These are phyloP conservation scores for Ophion obscuratus DNA, from an alignment of 2,888 invertebrate genomes.

Conservation along the genomic window DNA sequence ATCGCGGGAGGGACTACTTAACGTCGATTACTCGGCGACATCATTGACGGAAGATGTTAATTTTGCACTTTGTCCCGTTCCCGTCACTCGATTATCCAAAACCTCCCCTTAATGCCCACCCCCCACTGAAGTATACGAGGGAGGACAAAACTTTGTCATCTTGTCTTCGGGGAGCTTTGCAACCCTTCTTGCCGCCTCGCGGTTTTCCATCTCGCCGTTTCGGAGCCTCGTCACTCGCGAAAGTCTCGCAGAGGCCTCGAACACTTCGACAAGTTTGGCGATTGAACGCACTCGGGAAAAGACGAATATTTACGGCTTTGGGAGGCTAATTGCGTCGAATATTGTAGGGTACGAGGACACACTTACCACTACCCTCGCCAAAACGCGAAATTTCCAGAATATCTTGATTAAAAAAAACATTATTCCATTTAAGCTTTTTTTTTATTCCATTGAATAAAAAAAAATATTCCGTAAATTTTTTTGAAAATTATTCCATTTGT, in stretches of 20 bases:
- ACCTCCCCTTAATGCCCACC: background rate
- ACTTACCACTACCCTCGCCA: too few relatives aligned
- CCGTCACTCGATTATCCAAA: slow-evolving; percentile 68
- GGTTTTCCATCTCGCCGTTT: too few relatives aligned
- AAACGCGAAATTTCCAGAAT: too few relatives aligned
- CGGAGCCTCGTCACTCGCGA: background rate
- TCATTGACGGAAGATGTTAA: slow-evolving; percentile 68
- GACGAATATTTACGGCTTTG: background rate
- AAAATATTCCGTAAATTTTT: too few relatives aligned
- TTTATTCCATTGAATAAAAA: too few relatives aligned
- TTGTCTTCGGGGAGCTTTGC: slow-evolving; percentile 20
- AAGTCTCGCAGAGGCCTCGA: background rate
- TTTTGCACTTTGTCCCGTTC: slow-evolving; percentile 63
- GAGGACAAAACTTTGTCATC: slow-evolving; percentile 40
- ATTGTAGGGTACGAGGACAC: too few relatives aligned
- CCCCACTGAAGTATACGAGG: background rate
- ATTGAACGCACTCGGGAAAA: background rate
- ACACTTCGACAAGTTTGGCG: background rate
- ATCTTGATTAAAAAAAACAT: too few relatives aligned
- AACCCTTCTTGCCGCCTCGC: background rate
- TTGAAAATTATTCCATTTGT: too few relatives aligned
- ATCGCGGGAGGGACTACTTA: background rate
- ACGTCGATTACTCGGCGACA: slow-evolving; percentile 42
- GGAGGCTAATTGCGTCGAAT: background rate
- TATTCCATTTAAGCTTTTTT: too few relatives aligned